Conservation (phyloP, 2,113 vertebrate species). For the Psittacula cyanocephala region DNA sequence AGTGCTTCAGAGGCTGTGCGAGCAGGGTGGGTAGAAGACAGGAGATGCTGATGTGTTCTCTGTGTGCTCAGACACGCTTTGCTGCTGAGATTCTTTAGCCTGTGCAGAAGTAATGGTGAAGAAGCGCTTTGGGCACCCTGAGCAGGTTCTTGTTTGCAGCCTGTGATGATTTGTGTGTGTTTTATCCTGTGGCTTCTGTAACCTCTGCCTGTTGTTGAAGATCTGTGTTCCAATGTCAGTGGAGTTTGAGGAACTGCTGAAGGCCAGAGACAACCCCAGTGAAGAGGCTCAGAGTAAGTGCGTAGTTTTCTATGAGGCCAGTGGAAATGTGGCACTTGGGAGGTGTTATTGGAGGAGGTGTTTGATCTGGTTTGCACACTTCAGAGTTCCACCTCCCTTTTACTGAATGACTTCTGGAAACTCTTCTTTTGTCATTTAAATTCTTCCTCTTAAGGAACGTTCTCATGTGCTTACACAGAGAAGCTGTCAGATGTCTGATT, state of each 20-base stretch:
- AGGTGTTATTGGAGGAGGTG: background rate
- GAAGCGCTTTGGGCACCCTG: background rate
- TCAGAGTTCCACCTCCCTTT: background rate
- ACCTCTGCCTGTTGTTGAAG: conserved; percentile 57
- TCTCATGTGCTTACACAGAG: background rate
- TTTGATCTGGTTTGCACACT: background rate
- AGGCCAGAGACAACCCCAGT: conserved; percentile 92
- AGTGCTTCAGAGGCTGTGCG: background rate
- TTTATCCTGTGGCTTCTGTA: background rate
- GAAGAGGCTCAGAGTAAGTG: conserved; percentile 95
- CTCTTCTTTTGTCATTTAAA: background rate
- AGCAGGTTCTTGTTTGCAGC: background rate
- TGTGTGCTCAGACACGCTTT: background rate
- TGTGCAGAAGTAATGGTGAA: background rate
- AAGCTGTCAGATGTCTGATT: background rate
- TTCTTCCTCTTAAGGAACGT: background rate
- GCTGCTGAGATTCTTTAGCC: background rate
- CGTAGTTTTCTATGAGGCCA: background rate
- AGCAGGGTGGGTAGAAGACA: rapidly evolving
- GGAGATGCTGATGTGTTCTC: background rate
- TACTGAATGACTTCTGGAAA: background rate
- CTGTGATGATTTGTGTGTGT: background rate
- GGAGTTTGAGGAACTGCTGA: conserved; percentile 96
- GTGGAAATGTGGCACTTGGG: background rate
- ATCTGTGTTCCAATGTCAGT: conserved; percentile 98